Evolutionary conservation across 2,888 invertebrate species (phyloP), one percentile per base, ranked within the genome.

Genomic region (Nudaria mundana): DNA sequence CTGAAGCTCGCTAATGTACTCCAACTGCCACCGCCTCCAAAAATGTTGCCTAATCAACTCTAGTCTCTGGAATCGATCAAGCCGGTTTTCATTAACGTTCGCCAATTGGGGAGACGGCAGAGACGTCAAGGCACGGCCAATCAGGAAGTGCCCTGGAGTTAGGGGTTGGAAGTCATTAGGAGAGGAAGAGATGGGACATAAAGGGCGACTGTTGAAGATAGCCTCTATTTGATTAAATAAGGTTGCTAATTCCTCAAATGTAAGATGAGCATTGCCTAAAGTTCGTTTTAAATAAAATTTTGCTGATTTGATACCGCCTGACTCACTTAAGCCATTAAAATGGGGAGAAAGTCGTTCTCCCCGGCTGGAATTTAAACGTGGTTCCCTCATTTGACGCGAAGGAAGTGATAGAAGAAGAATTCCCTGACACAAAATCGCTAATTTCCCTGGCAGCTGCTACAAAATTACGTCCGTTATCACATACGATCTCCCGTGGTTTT

Each of bases 401-500:
- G 13, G 7, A 6, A 26, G 13, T n/a, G n/a, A 26, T 11, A 16
- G 29, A 10, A 1, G 39, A n/a, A 3, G 12, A 0, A 26, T 47
- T 41, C n/a, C 1, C 3, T 3, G 22, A 22, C 0, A 31, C 10
- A 31, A 31, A 31, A 10, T 10, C 7, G 0, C 32, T 15, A 15
- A 33, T 33, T 7, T 15, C 15, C 16, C 24, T 26, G 2, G 24
- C 32, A 3, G 37, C 31, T 2, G 30, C 37, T 3, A 15, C 56
- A 23, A 46, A 66, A 59, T 10, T 16, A 3, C 7, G 11, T 5
- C 12, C 30, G 10, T 30, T 30, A 11, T 30, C 30, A 11, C 2
- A 30, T 10, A 5, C 63, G 11, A 70, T 50, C 26, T 63, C 61
- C 8, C 16, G 7, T 8, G 67, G 66, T 30, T 48, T 50, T 0